These are phyloP conservation scores for Anolis carolinensis DNA, from an alignment of 2,113 vertebrate genomes.

Conservation along the genomic window DNA sequence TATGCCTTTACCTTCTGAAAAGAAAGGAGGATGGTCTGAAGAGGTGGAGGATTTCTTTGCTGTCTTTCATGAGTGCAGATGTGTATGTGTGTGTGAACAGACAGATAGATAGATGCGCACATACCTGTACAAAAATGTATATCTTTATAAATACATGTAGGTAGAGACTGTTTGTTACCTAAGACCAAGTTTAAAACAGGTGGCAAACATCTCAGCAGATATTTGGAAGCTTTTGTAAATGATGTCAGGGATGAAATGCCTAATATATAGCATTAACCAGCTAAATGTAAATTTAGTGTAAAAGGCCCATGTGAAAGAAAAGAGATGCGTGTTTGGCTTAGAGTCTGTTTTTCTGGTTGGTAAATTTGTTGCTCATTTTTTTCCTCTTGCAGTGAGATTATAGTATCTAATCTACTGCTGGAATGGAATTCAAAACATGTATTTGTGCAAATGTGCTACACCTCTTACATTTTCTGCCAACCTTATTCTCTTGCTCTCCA, in stretches of 20 bases:
- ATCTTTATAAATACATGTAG: slow-evolving; percentile 64
- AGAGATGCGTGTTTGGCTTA: slow-evolving; percentile 51
- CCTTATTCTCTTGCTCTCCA: slow-evolving; percentile 35
- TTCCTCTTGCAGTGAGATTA: slow-evolving; percentile 20
- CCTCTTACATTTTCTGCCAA: slow-evolving; percentile 18
- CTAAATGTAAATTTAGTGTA: slow-evolving; percentile 41
- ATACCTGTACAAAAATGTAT: slow-evolving; percentile 60
- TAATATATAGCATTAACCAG: slow-evolving; percentile 12
- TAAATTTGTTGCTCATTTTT: slow-evolving; percentile 48
- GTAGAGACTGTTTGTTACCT: slow-evolving; percentile 40
- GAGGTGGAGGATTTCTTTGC: slow-evolving; percentile 32
- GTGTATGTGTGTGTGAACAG: slow-evolving; percentile 26
- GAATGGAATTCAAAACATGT: neutral
- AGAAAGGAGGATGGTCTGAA: neutral
- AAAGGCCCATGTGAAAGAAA: slow-evolving; percentile 21
- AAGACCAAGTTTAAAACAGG: slow-evolving; percentile 12
- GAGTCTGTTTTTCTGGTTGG: slow-evolving; percentile 56
- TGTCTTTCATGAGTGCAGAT: slow-evolving; percentile 28
- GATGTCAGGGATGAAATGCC: slow-evolving; percentile 24
- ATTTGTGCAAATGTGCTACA: slow-evolving; percentile 21
- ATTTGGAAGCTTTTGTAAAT: slow-evolving; percentile 29
- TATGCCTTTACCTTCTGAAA: slow-evolving; percentile 97
- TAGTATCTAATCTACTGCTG: slow-evolving; percentile 48
- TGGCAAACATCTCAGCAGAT: neutral
- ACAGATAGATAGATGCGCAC: slow-evolving; percentile 40